Evolutionary conservation across 2,797 vertebrate genomes (phyloP).

Genomic region (Alca torda): DNA sequence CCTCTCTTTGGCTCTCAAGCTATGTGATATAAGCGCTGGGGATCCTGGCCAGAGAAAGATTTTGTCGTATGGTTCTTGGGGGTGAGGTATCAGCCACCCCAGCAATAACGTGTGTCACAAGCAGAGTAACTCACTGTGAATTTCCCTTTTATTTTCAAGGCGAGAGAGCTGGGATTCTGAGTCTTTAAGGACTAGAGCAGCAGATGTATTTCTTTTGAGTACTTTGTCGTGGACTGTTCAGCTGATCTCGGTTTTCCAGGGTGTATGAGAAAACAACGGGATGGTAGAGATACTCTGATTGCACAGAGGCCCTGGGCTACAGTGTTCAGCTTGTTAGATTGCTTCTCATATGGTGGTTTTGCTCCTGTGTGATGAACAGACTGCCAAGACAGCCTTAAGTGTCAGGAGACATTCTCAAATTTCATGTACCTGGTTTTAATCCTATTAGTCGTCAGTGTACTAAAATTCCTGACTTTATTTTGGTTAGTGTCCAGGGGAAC

Average conservation of each 20-base stretch:
- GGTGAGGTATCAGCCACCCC: fast-evolving
- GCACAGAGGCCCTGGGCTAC: not conserved
- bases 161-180: not conserved
- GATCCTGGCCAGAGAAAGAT: not conserved
- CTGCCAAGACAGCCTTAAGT: conserved; percentile 3
- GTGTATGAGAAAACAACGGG: not conserved
- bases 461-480: conserved; percentile 21
- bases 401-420: not conserved
- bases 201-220: not conserved
- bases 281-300: not conserved
- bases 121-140: not conserved
- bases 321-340: not conserved
- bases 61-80: not conserved
- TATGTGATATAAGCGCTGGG: not conserved
- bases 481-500: not conserved
- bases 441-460: not conserved
- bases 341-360: not conserved
- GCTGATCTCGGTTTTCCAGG: not conserved
- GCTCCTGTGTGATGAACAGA: not conserved
- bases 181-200: not conserved
- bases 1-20: not conserved
- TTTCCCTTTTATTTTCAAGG: not conserved
- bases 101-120: not conserved
- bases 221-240: not conserved
- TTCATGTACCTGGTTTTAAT: conserved; percentile 27